Evolutionary conservation across 2,113 vertebrate genomes (phyloP).

Genomic region (Crotophaga sulcirostris): DNA sequence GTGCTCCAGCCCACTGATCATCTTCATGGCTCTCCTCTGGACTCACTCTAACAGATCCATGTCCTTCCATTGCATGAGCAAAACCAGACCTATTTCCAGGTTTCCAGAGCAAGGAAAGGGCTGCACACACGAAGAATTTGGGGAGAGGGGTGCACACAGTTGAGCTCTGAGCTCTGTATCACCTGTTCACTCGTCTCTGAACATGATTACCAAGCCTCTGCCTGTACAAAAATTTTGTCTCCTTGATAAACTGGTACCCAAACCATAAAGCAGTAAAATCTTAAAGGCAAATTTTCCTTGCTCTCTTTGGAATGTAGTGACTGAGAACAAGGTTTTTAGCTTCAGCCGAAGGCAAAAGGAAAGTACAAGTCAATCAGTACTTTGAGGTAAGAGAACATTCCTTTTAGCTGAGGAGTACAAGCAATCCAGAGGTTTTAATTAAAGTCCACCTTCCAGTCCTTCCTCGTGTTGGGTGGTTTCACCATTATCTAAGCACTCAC

Average conservation of each 20-base stretch:
- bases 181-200: neutral
- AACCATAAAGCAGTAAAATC: neutral
- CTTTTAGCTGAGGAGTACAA: neutral
- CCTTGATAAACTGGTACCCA: neutral
- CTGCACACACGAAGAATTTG: rapidly evolving
- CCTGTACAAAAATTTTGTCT: neutral
- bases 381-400: neutral
- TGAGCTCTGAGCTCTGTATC: neutral
- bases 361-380: neutral
- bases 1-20: no score
- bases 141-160: rapidly evolving
- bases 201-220: neutral
- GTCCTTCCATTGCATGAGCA: neutral
- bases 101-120: neutral
- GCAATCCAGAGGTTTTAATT: neutral
- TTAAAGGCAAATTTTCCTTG: neutral
- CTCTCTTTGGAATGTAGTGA: neutral
- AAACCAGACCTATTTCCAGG: neutral
- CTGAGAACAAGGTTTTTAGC: neutral
- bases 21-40: no score
- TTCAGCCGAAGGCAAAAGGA: neutral
- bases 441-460: neutral
- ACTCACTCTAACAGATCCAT: no score
- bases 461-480: neutral
- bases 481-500: neutral